phyloP scores from a whole-genome alignment of 1,140 invertebrate species.

The Oryctes rhinoceros region DNA sequence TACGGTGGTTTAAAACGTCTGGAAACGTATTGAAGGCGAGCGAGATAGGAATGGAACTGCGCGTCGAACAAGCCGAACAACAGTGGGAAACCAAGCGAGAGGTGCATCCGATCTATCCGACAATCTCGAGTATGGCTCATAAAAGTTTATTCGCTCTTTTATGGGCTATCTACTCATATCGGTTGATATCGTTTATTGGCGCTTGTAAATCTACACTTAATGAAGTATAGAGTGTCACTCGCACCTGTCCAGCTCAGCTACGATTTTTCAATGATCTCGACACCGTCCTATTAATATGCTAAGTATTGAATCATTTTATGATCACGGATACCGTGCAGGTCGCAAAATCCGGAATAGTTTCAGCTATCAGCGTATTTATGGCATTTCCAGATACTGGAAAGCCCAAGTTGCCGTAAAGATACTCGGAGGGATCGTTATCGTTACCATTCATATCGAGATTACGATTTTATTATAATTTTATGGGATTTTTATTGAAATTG shows the following conservation, averaged over 20 bases:
- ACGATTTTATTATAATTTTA: conserved; percentile 37
- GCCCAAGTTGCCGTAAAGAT: conserved; percentile 22
- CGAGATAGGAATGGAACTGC: conserved; percentile 1
- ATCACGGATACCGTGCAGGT: not conserved
- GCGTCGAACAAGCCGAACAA: conserved; percentile 8
- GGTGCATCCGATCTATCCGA: conserved; percentile 41
- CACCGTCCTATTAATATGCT: conserved; percentile 30
- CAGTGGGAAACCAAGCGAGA: conserved; percentile 36
- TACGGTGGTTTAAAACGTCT: conserved; percentile 40
- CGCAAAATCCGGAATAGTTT: conserved; percentile 33
- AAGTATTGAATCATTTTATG: conserved; percentile 36
- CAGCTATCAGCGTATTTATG: conserved; percentile 32
- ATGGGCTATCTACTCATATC: conserved; percentile 54
- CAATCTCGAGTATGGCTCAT: conserved; percentile 51
- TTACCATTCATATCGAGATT: conserved; percentile 37
- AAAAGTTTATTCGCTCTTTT: conserved; percentile 57
- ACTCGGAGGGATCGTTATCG: conserved; percentile 26
- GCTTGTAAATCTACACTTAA: conserved; percentile 56
- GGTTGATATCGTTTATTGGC: conserved; percentile 57
- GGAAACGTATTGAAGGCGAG: conserved; percentile 36
- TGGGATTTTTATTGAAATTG: conserved; percentile 31
- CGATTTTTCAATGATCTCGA: conserved; percentile 34
- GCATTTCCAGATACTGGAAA: conserved; percentile 31
- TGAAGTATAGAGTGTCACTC: conserved; percentile 55
- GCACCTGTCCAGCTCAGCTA: conserved; percentile 51